Evolutionary conservation across 2,113 vertebrate genomes (phyloP), one percentile per base, ranked within the genome.

Genomic region (Pedetes capensis): DNA sequence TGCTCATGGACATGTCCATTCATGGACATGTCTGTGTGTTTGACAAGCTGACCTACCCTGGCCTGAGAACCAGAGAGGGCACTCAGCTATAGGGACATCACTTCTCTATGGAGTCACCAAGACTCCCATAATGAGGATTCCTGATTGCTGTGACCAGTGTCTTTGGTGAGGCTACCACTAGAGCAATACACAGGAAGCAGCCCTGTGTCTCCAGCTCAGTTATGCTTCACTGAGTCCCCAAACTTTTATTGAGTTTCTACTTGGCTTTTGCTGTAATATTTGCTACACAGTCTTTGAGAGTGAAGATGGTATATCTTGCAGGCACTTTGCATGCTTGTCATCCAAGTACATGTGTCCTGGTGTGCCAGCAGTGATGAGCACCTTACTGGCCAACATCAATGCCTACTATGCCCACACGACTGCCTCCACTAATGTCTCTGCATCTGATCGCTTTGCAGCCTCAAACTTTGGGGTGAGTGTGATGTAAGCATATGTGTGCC

Each of bases 281-380:
- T 97, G 57, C n/a, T n/a, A n/a, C 83, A 63, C 55, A 53, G 75
- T 71, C 66, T 95, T 71, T 87, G 72, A 95, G 51, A n/a, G 18
- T 47, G 3, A 49, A 10, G 9, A 23, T 82, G 42, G 49, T 96
- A 8, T 95, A 18, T 95, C 83, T 94, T 97, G 25, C 96, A 99
- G 99, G 97, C 99, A 99, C 97, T 99, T 99, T 98, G 99, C 99
- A 20, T 99, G 99, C 98, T 99, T 99, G 76, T 99, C 99, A 3
- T 99, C 99, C 72, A 99, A 99, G 97, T 99, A 99, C 97, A 99
- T 99, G 99, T 99, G 99, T 96, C 99, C 99, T 2, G 99, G 99
- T 0, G 99, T 99, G 61, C 99, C 99, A 91, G 99, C 99, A 47
- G 99, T 99, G 97, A 99, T 99, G 99, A 99, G 99, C 98, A 99